Evolutionary conservation across 2,797 vertebrate species (phyloP), one percentile per base, ranked within the genome.

Genomic region (Phrynocephalus vlangalii): DNA sequence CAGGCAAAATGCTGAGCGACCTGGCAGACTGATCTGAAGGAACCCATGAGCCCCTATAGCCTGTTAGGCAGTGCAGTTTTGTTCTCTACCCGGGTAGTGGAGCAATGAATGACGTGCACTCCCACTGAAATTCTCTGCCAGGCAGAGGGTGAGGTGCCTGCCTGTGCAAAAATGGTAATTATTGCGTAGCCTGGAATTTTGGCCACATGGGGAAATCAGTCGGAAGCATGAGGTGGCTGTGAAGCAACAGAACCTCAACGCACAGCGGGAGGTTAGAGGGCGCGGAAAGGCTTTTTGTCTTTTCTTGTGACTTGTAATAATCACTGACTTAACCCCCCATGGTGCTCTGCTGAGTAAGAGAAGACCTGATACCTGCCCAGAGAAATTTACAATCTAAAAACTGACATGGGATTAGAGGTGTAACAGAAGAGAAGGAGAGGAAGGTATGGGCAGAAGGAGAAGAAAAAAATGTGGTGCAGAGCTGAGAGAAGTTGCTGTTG

Each of bases 91-190:
- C 44, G 52, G 70, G 52, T 18, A 67, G 52, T 80, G 28, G 30
- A 85, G 56, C 70, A 9, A n/a, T 6, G 10, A 50, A 38, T 81
- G 83, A 56, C 30, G 6, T 33, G 24, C 0, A 75, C 44, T 81
- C 87, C 44, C 70, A 67, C 10, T 50, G 68, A 84, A 72, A 88
- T 84, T 67, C 71, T 78, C 73, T 87, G 86, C n/a, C 33, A 24
- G 48, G 86, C 30, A 44, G 11, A 24, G 44, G 81, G 68, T 16
- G 22, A 28, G 73, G 81, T 63, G 15, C 33, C 0, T 44, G 26
- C 18, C 0, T 3, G 18, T 56, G 86, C 20, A 15, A 71, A 56
- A 68, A 79, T 10, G 18, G 26, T 78, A 13, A 50, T 28, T 63
- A 16, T 63, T 13, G 60, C 16, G 38, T 70, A 13, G 15, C 48